Evolutionary conservation across 2,797 vertebrate species (phyloP).

Genomic region (Chiroxiphia lanceolata): DNA sequence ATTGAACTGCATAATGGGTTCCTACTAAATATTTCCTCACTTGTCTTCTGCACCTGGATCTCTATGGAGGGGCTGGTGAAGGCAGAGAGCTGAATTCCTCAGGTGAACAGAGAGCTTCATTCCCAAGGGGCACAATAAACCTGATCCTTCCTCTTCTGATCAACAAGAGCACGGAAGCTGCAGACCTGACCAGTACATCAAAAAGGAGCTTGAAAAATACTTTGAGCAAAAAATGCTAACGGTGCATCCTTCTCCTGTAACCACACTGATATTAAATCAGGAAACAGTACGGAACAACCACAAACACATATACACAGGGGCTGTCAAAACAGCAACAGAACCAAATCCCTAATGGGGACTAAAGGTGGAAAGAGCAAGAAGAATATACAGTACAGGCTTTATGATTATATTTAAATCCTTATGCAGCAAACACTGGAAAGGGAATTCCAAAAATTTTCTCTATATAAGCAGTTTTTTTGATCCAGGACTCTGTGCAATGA

Average conservation of each 20-base stretch:
- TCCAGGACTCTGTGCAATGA: constrained; percentile 26
- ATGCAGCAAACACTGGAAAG: constrained; percentile 21
- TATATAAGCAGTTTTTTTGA: constrained; percentile 27
- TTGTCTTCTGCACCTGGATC: constrained; percentile 1
- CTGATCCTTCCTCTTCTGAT: constrained; percentile 60
- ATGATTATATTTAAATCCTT: constrained; percentile 61
- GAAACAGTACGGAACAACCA: constrained; percentile 75
- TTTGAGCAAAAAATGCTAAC: constrained; percentile 81
- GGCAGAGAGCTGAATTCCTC: not conserved
- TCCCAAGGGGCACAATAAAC: constrained; percentile 58
- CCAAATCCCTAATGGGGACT: constrained; percentile 74
- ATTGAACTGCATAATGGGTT: not conserved
- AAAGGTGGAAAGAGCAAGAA: constrained; percentile 72
- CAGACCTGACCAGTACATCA: constrained; percentile 79
- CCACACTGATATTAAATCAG: constrained; percentile 81
- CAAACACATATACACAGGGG: constrained; percentile 74
- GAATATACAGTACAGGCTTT: not conserved
- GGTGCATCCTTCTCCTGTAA: constrained; percentile 78
- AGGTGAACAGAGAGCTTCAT: not conserved
- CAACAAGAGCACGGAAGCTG: constrained; percentile 68
- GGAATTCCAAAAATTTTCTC: constrained; percentile 30
- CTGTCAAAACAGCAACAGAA: constrained; percentile 77
- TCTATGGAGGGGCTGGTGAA: accelerated
- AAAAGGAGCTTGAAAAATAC: constrained; percentile 80
- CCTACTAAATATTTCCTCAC: not conserved